phyloP scores from a whole-genome alignment of 2,888 invertebrate species.

The Lepidocyrtinus sp. region DNA sequence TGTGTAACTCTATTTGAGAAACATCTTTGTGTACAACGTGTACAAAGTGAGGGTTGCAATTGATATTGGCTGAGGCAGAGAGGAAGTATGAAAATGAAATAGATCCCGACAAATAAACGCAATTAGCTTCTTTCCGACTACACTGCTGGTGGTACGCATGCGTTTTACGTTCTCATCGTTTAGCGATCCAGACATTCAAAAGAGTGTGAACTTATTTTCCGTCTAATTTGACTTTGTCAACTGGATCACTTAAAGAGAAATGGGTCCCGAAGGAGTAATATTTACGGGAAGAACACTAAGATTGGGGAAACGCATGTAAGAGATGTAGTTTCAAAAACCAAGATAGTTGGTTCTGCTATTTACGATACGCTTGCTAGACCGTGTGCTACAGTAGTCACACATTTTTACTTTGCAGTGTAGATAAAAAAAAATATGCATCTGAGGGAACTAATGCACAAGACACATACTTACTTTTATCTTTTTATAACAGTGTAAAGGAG shows the following conservation, averaged over 20 bases:
- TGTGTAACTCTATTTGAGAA: too few species aligned
- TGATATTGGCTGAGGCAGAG: background rate
- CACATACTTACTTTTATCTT: too few species aligned
- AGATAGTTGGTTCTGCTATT: background rate
- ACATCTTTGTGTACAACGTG: too few species aligned
- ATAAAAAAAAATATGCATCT: too few species aligned
- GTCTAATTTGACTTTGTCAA: slow-evolving; percentile 46
- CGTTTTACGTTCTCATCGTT: background rate
- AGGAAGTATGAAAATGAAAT: slow-evolving; percentile 10
- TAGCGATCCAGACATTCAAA: background rate
- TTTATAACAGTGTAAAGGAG: too few species aligned
- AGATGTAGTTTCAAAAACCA: slow-evolving; percentile 9
- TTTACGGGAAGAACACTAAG: background rate
- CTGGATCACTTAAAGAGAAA: slow-evolving; percentile 20
- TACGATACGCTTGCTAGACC: background rate
- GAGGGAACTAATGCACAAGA: too few species aligned
- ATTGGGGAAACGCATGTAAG: background rate
- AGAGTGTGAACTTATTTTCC: slow-evolving; percentile 24
- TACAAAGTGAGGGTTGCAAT: too few species aligned
- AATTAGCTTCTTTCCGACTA: slow-evolving; percentile 33
- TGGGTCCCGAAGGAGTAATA: slow-evolving; percentile 39
- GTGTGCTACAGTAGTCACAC: too few species aligned
- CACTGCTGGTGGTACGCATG: background rate
- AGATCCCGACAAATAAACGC: slow-evolving; percentile 49
- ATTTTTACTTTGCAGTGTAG: too few species aligned